phyloP scores from a whole-genome alignment of 2,797 vertebrate species.

The Brachyalestes nurse region DNA sequence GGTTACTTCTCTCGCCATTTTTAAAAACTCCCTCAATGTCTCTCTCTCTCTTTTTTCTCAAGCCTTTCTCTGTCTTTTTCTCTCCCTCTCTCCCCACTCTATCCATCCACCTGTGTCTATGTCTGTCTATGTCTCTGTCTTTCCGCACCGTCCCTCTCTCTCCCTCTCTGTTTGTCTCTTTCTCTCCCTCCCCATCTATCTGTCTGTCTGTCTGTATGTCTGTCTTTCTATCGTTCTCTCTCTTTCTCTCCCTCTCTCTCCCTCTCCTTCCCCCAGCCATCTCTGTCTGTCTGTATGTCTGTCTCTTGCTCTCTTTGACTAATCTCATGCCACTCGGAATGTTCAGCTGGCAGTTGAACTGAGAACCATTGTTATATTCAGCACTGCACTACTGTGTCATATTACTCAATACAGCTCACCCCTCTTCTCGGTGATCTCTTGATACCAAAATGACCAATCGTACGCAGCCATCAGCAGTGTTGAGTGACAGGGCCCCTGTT shows the following conservation, averaged over 20 bases:
- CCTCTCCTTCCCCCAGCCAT: too few species aligned
- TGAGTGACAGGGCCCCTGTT: conserved; percentile 66
- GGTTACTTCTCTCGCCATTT: neutral
- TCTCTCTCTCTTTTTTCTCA: too few species aligned
- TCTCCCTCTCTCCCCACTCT: too few species aligned
- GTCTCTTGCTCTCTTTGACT: conserved; percentile 35
- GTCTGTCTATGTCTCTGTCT: too few species aligned
- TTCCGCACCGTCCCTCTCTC: conserved; percentile 28
- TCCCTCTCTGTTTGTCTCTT: neutral
- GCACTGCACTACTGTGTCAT: conserved; percentile 63
- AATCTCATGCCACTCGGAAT: conserved; percentile 43
- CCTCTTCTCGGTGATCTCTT: conserved; percentile 48
- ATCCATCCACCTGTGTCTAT: too few species aligned
- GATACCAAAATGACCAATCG: conserved; percentile 60
- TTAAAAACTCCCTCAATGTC: conserved; percentile 11
- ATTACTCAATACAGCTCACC: conserved; percentile 64
- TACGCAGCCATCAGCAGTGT: conserved; percentile 63
- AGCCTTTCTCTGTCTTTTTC: neutral
- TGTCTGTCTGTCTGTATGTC: too few species aligned
- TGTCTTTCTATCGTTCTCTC: too few species aligned
- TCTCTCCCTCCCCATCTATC: neutral
- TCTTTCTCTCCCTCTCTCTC: too few species aligned
- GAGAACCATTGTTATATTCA: conserved; percentile 58
- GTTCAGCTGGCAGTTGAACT: conserved; percentile 55
- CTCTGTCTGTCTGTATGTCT: conserved; percentile 3